Conservation (phyloP, 2,888 invertebrate genomes). For the Penaeus monodon region DNA sequence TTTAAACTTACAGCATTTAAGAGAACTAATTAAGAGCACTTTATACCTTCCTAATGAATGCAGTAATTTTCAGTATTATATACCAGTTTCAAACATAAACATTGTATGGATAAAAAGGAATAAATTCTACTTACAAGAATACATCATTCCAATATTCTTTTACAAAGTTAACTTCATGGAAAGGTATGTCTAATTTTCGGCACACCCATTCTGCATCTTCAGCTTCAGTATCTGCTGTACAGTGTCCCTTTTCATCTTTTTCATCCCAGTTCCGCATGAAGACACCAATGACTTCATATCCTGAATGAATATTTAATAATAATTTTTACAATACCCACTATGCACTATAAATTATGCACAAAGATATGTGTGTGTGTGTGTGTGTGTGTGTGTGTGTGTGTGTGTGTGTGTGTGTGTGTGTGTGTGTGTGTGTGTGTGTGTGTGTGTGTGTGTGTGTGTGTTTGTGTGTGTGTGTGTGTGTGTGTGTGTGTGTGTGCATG, state of each 20-base stretch:
- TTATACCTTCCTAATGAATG: not conserved
- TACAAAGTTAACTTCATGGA: conserved; percentile 89
- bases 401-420: too few relatives aligned
- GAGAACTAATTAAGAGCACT: not conserved
- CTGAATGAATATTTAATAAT: conserved; percentile 70
- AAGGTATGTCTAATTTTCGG: conserved; percentile 81
- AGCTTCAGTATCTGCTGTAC: conserved; percentile 84
- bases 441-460: too few relatives aligned
- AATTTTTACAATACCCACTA: not conserved
- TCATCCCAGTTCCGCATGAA: conserved; percentile 98
- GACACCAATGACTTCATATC: conserved; percentile 85
- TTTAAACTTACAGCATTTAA: too few relatives aligned
- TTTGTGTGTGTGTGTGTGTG: too few relatives aligned
- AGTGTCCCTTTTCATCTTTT: conserved; percentile 84
- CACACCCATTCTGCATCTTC: conserved; percentile 88
- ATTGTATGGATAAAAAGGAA: not conserved
- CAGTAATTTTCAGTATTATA: not conserved
- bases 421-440: too few relatives aligned
- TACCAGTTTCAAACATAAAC: too few relatives aligned
- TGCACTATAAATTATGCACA: not conserved
- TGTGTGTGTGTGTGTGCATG: too few relatives aligned
- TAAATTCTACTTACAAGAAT: conserved; percentile 70
- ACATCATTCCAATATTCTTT: conserved; percentile 78
- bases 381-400: too few relatives aligned
- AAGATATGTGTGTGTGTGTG: not conserved